Percentiles rank a stretch among this genome's conserved stretches.
phyloP scores from a whole-genome alignment of 2,888 invertebrate species.

The Heteromyza rotundicornis region DNA sequence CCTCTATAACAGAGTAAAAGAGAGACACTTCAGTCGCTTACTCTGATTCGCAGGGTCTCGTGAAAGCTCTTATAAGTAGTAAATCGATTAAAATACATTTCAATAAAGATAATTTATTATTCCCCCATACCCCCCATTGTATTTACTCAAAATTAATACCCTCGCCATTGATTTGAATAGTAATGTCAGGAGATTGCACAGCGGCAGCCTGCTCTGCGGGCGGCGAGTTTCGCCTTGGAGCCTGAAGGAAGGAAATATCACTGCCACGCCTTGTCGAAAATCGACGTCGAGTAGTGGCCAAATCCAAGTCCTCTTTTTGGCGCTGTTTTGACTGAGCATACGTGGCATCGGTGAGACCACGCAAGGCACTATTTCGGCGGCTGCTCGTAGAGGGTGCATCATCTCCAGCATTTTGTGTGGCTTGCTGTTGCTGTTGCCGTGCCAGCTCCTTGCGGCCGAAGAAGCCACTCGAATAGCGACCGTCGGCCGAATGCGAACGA shows the following conservation, averaged over 20 bases:
- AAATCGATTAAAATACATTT: too few species aligned
- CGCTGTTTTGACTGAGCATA: constrained; percentile 45
- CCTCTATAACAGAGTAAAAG: too few species aligned
- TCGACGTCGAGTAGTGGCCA: constrained; percentile 32
- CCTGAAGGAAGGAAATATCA: not conserved
- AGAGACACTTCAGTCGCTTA: too few species aligned
- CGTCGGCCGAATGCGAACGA: constrained; percentile 54
- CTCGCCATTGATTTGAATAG: constrained; percentile 51
- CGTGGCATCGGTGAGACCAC: constrained; percentile 44
- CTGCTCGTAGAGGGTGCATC: constrained; percentile 31
- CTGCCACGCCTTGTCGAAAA: not conserved
- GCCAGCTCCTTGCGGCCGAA: constrained; percentile 34
- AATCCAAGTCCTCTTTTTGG: constrained; percentile 43
- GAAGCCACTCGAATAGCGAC: constrained; percentile 51
- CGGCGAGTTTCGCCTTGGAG: not conserved
- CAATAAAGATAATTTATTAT: too few species aligned
- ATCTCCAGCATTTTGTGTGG: constrained; percentile 20
- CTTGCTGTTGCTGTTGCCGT: constrained; percentile 28
- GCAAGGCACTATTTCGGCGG: constrained; percentile 36
- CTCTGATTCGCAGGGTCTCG: too few species aligned
- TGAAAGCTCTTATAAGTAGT: too few species aligned
- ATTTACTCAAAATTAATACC: constrained; percentile 44
- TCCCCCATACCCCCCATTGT: constrained; percentile 18
- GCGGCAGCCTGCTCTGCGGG: constrained; percentile 11
- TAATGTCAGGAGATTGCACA: constrained; percentile 35